Evolutionary conservation across 2,113 vertebrate genomes (phyloP).

Genomic region (Cinclus mexicanus): DNA sequence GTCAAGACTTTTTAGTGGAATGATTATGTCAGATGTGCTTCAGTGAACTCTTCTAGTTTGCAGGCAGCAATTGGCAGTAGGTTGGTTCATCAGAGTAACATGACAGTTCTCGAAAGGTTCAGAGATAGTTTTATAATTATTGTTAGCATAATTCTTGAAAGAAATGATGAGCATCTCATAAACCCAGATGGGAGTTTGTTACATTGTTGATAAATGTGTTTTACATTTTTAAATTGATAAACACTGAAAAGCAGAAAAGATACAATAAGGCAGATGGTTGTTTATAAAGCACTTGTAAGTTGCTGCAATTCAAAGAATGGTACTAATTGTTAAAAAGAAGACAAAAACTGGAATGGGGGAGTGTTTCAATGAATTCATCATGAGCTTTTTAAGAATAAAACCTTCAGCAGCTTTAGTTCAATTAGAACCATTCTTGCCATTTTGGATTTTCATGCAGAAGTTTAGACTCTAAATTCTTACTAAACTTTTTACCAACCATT

Average conservation of each 20-base stretch:
- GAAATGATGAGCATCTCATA: slow-evolving; percentile 82
- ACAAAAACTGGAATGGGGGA: slow-evolving; percentile 60
- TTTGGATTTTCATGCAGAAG: slow-evolving; percentile 17
- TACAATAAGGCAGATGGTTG: slow-evolving; percentile 87
- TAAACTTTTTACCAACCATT: slow-evolving; percentile 12
- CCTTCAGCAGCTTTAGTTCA: slow-evolving; percentile 61
- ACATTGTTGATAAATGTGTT: slow-evolving; percentile 85
- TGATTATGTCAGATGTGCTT: slow-evolving; percentile 71
- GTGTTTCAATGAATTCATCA: slow-evolving; percentile 68
- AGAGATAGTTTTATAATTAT: slow-evolving; percentile 78
- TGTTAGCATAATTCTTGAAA: slow-evolving; percentile 79
- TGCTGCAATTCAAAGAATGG: slow-evolving; percentile 65
- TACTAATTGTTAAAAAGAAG: slow-evolving; percentile 65
- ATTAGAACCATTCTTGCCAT: slow-evolving; percentile 49
- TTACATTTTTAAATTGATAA: slow-evolving; percentile 89
- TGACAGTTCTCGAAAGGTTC: slow-evolving; percentile 63
- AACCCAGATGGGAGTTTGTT: slow-evolving; percentile 88
- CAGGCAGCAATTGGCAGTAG: slow-evolving; percentile 60
- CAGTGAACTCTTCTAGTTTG: slow-evolving; percentile 63
- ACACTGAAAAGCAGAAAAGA: slow-evolving; percentile 86
- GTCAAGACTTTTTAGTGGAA: slow-evolving; percentile 49
- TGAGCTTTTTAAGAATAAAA: slow-evolving; percentile 68
- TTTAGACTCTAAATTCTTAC: neutral
- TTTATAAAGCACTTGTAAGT: slow-evolving; percentile 67
- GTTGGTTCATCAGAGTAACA: slow-evolving; percentile 62